Evolutionary conservation across 1,140 invertebrate species (phyloP), one percentile per base, ranked within the genome.

Genomic region (Papilio aristodemus): DNA sequence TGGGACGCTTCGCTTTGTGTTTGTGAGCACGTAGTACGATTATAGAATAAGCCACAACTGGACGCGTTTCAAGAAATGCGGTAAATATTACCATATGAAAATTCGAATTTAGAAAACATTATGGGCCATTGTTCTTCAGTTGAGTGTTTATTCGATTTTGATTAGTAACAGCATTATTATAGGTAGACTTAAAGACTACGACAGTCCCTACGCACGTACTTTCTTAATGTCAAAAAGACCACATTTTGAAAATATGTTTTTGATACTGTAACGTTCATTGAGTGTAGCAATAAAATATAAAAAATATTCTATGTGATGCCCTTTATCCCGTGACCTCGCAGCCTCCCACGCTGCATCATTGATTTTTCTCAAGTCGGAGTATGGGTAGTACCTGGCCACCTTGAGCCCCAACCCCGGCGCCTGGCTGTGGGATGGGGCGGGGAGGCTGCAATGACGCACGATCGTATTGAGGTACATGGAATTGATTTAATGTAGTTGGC

Each of bases 261-360:
- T 25, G 9, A 54, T 22, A 22, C 2, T 54, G 19, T 25, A n/a
- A 32, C n/a, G 1, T 6, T 32, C 5, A 17, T 9, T 14, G 57
- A 4, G 57, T 36, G 27, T 58, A 5, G 27, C 27, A 59, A 14
- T 36, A 59, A 59, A n/a, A n/a, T n/a, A n/a, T n/a, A n/a, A n/a
- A n/a, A n/a, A n/a, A 14, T 25, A 14, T 11, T 36, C 3, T 36
- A 62, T 14, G 36, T 62, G 59, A 62, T 38, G 32, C 59, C n/a
- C 59, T 36, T 62, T 62, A 36, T 32, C n/a, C 36, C 9, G 36
- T 62, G 59, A 62, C 59, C 59, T 19, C 59, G 59, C 59, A 62
- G 59, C 36, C 59, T 62, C 59, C 59, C 59, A 36, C 59, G 36
- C 59, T 38, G 36, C 36, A 62, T 19, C 14, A 62, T 62, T 62